Evolutionary conservation across 2,888 invertebrate species (phyloP).

Genomic region (Panzeria rudis): DNA sequence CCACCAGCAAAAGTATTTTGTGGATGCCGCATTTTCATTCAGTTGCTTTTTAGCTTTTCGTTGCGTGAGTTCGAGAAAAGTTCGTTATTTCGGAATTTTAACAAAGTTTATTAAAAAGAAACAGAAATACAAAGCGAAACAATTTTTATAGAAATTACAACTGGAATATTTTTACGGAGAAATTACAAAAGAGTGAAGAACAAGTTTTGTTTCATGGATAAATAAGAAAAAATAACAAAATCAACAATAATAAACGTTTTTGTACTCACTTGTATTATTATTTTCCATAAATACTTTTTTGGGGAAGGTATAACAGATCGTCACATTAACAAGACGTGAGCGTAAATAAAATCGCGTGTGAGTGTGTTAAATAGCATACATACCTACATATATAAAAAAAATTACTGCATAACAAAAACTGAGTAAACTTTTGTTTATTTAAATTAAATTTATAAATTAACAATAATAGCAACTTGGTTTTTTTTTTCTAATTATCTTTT

Average conservation of each 20-base stretch:
- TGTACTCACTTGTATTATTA: slow-evolving; percentile 23
- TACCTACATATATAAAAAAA: background rate
- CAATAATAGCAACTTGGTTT: background rate
- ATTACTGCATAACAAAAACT: background rate
- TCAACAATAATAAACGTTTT: slow-evolving; percentile 51
- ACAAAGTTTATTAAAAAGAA: slow-evolving; percentile 26
- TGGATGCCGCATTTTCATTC: slow-evolving; percentile 66
- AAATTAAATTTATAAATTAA: background rate
- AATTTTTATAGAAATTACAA: slow-evolving; percentile 45
- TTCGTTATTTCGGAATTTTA: slow-evolving; percentile 13
- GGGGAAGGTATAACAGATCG: slow-evolving; percentile 62
- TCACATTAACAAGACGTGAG: slow-evolving; percentile 66
- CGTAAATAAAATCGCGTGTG: slow-evolving; percentile 63
- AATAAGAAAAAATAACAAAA: slow-evolving; percentile 35
- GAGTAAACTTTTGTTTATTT: slow-evolving; percentile 12
- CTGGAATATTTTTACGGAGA: slow-evolving; percentile 31
- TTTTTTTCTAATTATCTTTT: background rate
- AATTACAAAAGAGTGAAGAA: slow-evolving; percentile 45
- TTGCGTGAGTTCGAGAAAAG: slow-evolving; percentile 68
- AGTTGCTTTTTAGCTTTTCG: slow-evolving; percentile 73
- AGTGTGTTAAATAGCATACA: slow-evolving; percentile 27
- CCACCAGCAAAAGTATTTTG: slow-evolving; percentile 39
- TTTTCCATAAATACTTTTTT: slow-evolving; percentile 12
- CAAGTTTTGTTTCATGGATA: slow-evolving; percentile 64
- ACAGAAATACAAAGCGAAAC: slow-evolving; percentile 26